Evolutionary conservation across 1,140 invertebrate species (phyloP).

Genomic region (Papilio xuthus): DNA sequence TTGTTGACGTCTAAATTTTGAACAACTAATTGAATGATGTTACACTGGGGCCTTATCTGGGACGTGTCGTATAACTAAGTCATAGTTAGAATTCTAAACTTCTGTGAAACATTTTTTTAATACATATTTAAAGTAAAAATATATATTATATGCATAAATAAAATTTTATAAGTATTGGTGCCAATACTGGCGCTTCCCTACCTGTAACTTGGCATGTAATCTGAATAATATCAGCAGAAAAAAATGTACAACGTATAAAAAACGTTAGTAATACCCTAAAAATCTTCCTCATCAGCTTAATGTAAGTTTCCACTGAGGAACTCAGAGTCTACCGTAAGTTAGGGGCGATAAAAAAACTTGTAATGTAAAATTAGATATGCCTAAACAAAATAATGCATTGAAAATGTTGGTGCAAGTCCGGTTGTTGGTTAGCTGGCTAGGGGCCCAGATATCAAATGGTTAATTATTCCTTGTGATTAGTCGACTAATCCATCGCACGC

Average conservation of each 20-base stretch:
- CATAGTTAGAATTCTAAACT: conserved; percentile 6
- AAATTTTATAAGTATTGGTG: too few relatives aligned
- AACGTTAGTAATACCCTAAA: too few relatives aligned
- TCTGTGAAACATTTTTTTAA: background rate
- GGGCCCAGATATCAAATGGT: background rate
- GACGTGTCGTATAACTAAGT: conserved; percentile 23
- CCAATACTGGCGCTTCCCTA: too few relatives aligned
- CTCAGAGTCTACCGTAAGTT: too few relatives aligned
- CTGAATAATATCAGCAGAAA: too few relatives aligned
- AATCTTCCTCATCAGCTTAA: too few relatives aligned
- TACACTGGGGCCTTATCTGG: conserved; percentile 16
- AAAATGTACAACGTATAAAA: too few relatives aligned
- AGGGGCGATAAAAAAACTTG: too few relatives aligned
- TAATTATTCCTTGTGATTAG: conserved; percentile 22
- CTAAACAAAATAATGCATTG: background rate
- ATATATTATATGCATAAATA: too few relatives aligned
- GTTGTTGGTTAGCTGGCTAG: background rate
- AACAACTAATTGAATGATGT: conserved; percentile 27
- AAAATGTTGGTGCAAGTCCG: background rate
- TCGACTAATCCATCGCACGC: conserved; percentile 16
- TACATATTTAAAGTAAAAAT: background rate
- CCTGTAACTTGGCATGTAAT: too few relatives aligned
- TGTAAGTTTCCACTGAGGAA: too few relatives aligned
- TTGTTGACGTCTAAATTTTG: conserved; percentile 19
- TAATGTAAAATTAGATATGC: background rate